A percentile compares a stretch with the other conserved stretches of the same genome.
Conservation (phyloP, 2,113 vertebrate species). For the Ursus arctos region DNA sequence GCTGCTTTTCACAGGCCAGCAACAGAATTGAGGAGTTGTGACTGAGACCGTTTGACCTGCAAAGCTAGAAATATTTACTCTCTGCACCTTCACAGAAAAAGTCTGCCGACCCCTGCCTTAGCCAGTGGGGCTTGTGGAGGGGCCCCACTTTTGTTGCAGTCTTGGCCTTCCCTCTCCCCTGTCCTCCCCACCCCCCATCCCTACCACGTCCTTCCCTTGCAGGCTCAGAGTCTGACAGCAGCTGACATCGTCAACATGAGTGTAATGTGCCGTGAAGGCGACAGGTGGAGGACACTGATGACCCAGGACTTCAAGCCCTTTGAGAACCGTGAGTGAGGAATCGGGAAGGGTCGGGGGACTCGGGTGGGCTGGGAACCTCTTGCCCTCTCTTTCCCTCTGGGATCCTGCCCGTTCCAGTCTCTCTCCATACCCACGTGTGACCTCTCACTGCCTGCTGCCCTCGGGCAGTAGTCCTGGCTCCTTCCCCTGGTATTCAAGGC, state of each 20-base stretch:
- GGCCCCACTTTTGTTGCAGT: fast-evolving
- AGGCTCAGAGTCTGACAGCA: slow-evolving; percentile 38
- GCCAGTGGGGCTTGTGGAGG: fast-evolving
- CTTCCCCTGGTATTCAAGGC: background rate
- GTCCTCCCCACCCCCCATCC: too few relatives aligned
- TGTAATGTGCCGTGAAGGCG: background rate
- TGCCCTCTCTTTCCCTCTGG: background rate
- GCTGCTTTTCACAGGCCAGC: too few relatives aligned
- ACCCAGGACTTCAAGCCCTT: slow-evolving; percentile 66
- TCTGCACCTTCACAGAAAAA: background rate
- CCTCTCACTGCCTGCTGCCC: background rate
- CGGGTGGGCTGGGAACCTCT: too few relatives aligned
- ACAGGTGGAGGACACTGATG: background rate
- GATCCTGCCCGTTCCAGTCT: background rate
- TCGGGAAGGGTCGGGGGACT: background rate
- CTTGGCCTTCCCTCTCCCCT: background rate
- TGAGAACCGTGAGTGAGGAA: slow-evolving; percentile 65
- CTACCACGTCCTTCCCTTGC: background rate
- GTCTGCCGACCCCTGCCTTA: background rate
- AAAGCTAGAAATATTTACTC: background rate
- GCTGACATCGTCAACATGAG: background rate
- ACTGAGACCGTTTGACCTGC: background rate
- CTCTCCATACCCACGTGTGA: background rate
- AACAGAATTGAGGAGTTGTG: background rate
- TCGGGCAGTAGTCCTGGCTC: background rate